Conservation (phyloP, 1,140 invertebrate genomes). For the Drosophila funebris region DNA sequence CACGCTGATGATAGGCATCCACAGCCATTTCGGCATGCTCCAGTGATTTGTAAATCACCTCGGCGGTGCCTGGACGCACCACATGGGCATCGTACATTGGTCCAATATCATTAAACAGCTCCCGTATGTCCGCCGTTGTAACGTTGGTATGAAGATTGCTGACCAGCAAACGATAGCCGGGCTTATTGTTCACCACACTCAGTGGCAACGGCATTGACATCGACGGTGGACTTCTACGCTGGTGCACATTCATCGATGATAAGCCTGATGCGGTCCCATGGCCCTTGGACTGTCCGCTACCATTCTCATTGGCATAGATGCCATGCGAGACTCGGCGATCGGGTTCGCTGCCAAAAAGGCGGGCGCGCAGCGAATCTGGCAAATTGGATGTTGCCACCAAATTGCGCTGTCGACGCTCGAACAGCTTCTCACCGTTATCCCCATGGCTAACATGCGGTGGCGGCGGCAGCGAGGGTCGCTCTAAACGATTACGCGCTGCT, state of each 20-base stretch:
- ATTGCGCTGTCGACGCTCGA: conserved; percentile 59
- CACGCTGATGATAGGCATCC: conserved; percentile 95
- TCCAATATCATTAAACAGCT: conserved; percentile 96
- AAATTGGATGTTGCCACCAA: conserved; percentile 62
- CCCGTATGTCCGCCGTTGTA: conserved; percentile 95
- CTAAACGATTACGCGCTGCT: conserved; percentile 59
- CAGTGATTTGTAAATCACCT: conserved; percentile 93
- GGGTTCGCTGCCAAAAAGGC: conserved; percentile 72
- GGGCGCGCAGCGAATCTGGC: conserved; percentile 74
- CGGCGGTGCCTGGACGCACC: conserved; percentile 93
- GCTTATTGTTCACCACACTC: conserved; percentile 49
- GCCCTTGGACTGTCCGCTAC: background rate
- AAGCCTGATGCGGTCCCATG: background rate
- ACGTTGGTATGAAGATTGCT: conserved; percentile 94
- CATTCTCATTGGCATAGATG: conserved; percentile 84
- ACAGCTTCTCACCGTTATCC: conserved; percentile 39
- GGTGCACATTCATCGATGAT: conserved; percentile 44
- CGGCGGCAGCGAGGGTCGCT: conserved; percentile 48
- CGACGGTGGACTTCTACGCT: conserved; percentile 73
- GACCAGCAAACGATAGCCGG: conserved; percentile 91
- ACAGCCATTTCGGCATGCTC: conserved; percentile 95
- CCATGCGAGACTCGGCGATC: conserved; percentile 84
- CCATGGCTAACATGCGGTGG: conserved; percentile 20
- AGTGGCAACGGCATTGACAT: conserved; percentile 40
- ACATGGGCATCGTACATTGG: conserved; percentile 92